Conservation (phyloP, 2,888 invertebrate species). For the Timema podura region DNA sequence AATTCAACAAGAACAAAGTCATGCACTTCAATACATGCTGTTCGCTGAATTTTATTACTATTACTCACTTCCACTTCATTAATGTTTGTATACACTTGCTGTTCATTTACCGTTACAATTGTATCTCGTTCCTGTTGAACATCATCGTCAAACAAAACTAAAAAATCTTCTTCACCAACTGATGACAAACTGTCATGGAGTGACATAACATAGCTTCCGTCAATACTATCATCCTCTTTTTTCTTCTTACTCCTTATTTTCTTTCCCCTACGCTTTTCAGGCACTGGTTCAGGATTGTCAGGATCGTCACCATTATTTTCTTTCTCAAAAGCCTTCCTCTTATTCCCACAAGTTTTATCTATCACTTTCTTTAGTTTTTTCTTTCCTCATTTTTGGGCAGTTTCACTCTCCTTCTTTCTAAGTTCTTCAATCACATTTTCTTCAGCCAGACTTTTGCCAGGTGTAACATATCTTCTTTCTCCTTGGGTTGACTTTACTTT, state of each 20-base stretch:
- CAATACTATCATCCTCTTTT: background rate
- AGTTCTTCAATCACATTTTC: slow-evolving; percentile 7
- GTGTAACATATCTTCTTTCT: background rate
- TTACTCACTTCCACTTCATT: too few relatives aligned
- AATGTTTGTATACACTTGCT: background rate
- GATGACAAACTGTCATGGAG: slow-evolving; percentile 14
- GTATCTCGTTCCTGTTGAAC: slow-evolving; percentile 15
- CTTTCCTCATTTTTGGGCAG: too few relatives aligned
- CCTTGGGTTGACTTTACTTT: slow-evolving; percentile 3
- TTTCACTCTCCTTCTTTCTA: too few relatives aligned
- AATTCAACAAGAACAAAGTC: slow-evolving; percentile 10
- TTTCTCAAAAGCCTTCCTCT: too few relatives aligned
- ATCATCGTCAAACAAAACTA: slow-evolving; percentile 14
- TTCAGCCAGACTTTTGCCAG: slow-evolving; percentile 6
- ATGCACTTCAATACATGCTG: background rate
- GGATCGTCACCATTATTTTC: too few relatives aligned
- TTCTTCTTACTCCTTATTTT: background rate
- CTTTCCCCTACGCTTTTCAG: background rate
- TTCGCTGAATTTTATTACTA: background rate
- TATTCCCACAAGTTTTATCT: too few relatives aligned
- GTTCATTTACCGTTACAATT: slow-evolving; percentile 15
- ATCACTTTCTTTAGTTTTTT: too few relatives aligned
- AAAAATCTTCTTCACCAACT: slow-evolving; percentile 15
- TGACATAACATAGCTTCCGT: slow-evolving; percentile 6
- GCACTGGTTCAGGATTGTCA: background rate